Base-by-base conservation (phyloP, 2,113 vertebrate species). In the Hylia prasina region DNA sequence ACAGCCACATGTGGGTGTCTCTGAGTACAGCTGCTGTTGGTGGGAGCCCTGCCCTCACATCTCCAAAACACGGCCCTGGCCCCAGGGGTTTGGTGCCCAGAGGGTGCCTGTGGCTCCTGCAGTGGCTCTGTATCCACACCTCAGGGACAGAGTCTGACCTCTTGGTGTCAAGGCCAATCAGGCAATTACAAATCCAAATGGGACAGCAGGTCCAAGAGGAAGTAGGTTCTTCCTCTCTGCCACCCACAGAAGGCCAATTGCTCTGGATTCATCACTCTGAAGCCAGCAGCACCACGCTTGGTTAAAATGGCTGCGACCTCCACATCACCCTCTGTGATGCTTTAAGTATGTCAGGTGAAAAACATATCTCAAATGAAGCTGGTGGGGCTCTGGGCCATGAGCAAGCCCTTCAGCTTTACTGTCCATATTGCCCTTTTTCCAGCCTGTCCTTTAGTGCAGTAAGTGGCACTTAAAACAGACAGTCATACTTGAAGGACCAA, bases 1-100 rank as follows among this genome's bases (percentile, higher is more conserved):
- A 5, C 15, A 61, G 60, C 30, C 10, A 1, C 0, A 2, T 15
- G 40, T 0, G 1, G 30, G 6, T 56, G 40, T 78, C 39, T 53
- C 39, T 72, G 50, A 68, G 31, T 16, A 50, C 19, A 71, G 23
- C 33, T 35, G 35, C 39, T 58, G 33, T 5, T 68, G 70, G 33
- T 71, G 58, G 37, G 66, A 82, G 35, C 31, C 24, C 45, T 72
- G 42, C 24, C 53, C 12, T 37, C 39, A n/a, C 6, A 45, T 28
- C 48, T 85, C 24, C 24, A 61, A 69, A 77, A 53, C 14, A 23
- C 42, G 23, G 5, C 53, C 53, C 45, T 0, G 0, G 10, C 3
- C 6, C 7, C 25, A 44, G 17, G 27, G 4, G 3, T 44, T 40
- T 76, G 33, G 24, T 87, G 57, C 27, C n/a, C 68, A 65, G 45